Conservation (phyloP, 2,797 vertebrate genomes). For the Diceros bicornis region DNA sequence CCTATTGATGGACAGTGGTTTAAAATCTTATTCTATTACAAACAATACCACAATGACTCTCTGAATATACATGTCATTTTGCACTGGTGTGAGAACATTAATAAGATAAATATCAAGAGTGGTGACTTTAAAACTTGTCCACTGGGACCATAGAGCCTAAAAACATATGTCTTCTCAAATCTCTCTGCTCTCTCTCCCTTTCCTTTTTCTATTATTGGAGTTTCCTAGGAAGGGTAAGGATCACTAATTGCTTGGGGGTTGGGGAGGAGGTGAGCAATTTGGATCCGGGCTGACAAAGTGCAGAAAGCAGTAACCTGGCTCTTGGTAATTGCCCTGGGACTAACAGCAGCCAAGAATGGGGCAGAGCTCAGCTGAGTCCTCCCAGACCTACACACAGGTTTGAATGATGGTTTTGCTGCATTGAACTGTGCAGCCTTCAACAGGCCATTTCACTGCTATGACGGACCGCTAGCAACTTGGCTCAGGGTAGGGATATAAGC, state of each 20-base stretch:
- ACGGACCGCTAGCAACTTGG: background rate
- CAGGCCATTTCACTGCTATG: background rate
- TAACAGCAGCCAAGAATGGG: constrained; percentile 1
- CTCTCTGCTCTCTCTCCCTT: background rate
- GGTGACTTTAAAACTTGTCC: constrained; percentile 45
- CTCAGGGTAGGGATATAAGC: background rate
- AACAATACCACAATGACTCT: constrained; percentile 4
- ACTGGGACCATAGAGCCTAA: constrained; percentile 28
- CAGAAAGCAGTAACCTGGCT: constrained; percentile 56
- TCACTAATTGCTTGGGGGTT: constrained; percentile 32
- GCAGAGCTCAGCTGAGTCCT: background rate
- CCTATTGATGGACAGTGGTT: constrained; percentile 13
- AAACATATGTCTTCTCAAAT: constrained; percentile 22
- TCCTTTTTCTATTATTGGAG: background rate
- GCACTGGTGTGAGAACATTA: background rate
- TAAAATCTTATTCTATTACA: constrained; percentile 61
- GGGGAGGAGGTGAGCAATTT: constrained; percentile 38
- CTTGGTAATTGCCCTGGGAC: constrained; percentile 51
- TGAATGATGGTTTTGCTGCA: constrained; percentile 30
- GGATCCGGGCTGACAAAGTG: constrained; percentile 48
- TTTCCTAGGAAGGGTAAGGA: constrained; percentile 33
- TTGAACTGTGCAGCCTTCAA: background rate
- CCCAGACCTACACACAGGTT: background rate
- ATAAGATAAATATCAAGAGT: constrained; percentile 45
- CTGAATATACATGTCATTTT: constrained; percentile 16